phyloP scores from a whole-genome alignment of 2,797 vertebrate genomes.

The Lerista edwardsae region DNA sequence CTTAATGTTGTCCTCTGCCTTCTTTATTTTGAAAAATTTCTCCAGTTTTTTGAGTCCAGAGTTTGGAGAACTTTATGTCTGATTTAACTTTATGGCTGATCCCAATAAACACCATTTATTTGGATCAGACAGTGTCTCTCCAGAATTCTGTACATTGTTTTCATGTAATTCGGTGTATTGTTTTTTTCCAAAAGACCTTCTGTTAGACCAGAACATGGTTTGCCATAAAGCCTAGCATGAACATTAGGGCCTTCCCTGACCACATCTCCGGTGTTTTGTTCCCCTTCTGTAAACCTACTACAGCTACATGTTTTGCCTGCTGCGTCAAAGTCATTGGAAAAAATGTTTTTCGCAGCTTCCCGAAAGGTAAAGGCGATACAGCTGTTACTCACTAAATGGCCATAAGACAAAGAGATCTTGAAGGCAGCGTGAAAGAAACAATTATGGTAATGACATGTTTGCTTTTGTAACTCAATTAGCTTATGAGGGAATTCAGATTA shows the following conservation, averaged over 20 bases:
- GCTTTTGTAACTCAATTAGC: background rate
- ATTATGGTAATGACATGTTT: background rate
- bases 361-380: constrained; percentile 11
- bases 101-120: background rate
- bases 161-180: no score
- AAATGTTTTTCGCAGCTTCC: background rate
- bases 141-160: background rate
- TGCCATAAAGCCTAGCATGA: no score
- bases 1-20: background rate
- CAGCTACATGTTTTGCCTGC: background rate
- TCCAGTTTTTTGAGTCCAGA: background rate
- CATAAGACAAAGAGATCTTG: background rate
- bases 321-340: background rate
- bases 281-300: background rate
- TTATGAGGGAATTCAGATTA: background rate
- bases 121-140: background rate
- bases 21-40: background rate
- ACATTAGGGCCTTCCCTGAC: background rate
- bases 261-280: background rate
- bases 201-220: background rate
- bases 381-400: background rate
- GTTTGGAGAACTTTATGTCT: background rate
- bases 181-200: background rate
- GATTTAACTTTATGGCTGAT: no score
- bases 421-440: constrained; percentile 16